These are phyloP conservation scores for Hyla sarda DNA, from an alignment of 2,113 vertebrate species.

Conservation along the genomic window DNA sequence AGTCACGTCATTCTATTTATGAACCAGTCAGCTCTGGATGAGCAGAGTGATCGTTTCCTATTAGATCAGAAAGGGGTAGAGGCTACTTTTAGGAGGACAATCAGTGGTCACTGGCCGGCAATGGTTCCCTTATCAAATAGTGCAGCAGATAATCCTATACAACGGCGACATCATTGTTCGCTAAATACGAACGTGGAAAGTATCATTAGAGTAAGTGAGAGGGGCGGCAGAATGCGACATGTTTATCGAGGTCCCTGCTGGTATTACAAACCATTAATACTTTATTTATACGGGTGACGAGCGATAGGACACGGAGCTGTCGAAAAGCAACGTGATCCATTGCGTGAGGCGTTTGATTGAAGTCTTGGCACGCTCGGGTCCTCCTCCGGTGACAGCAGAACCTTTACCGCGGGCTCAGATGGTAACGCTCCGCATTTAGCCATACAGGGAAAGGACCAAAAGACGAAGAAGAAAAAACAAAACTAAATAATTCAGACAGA, in stretches of 20 bases:
- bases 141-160: background rate
- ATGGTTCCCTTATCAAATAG: too few species aligned
- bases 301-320: slow-evolving; percentile 30
- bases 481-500: slow-evolving; percentile 35
- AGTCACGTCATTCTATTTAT: too few species aligned
- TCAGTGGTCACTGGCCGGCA: too few species aligned
- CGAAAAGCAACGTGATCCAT: slow-evolving; percentile 29
- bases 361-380: slow-evolving; percentile 18
- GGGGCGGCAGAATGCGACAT: background rate
- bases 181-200: background rate
- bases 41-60: too few species aligned
- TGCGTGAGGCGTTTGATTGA: background rate
- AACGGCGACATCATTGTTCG: background rate
- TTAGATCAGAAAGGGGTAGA: too few species aligned
- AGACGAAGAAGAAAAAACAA: background rate
- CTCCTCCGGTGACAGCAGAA: background rate
- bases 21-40: too few species aligned
- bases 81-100: too few species aligned
- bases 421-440: background rate
- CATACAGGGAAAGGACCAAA: background rate
- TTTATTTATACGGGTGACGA: slow-evolving; percentile 39
- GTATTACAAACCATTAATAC: slow-evolving; percentile 44
- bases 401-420: slow-evolving; percentile 23
- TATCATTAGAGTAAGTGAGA: background rate
- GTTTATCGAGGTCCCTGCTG: background rate